These are phyloP conservation scores for Sebastes hubbsi DNA, from an alignment of 2,797 vertebrate genomes.

Conservation along the genomic window DNA sequence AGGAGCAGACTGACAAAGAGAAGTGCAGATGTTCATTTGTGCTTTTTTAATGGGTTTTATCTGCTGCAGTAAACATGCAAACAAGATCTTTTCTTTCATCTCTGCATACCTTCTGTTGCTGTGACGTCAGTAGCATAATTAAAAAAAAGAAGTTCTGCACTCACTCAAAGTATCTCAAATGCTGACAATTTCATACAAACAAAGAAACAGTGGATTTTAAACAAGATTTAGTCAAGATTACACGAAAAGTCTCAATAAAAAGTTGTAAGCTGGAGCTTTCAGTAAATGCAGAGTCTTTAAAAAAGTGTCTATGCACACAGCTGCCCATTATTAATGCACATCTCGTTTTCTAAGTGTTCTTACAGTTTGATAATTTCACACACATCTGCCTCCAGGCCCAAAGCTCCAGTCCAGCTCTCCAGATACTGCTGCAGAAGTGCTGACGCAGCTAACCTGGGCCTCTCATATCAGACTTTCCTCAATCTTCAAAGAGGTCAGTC, in stretches of 20 bases:
- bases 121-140: background rate
- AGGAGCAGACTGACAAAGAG: background rate
- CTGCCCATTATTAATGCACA: background rate
- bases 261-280: background rate
- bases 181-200: background rate
- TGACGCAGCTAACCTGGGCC: conserved; percentile 62
- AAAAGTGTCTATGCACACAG: background rate
- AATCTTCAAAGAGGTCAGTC: conserved; percentile 66
- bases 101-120: background rate
- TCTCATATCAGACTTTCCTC: conserved; percentile 62
- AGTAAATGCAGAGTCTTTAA: background rate
- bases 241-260: background rate
- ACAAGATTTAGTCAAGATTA: background rate
- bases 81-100: background rate
- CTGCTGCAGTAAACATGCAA: background rate
- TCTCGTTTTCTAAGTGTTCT: conserved; percentile 23
- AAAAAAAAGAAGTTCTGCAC: background rate
- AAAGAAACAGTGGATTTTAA: too few relatives aligned
- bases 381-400: conserved; percentile 25
- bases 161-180: background rate
- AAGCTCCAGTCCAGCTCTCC: conserved; percentile 20
- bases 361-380: conserved; percentile 43
- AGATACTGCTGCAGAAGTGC: conserved; percentile 46
- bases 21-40: conserved; percentile 1
- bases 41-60: conserved; percentile 1